These are phyloP conservation scores for Protomyctophum bolini DNA, from an alignment of 2,113 vertebrate genomes.

Conservation along the genomic window DNA sequence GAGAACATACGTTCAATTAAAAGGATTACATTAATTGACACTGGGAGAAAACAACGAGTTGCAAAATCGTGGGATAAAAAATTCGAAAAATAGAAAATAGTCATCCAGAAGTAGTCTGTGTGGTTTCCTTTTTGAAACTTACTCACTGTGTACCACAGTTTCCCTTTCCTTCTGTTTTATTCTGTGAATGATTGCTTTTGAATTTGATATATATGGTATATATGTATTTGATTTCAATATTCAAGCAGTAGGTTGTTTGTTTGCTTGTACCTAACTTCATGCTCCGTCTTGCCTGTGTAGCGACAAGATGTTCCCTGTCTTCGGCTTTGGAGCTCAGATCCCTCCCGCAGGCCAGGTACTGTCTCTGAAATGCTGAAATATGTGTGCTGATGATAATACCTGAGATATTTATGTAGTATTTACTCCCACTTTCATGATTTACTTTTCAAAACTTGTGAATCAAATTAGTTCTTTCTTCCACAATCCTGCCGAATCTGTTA, in stretches of 20 bases:
- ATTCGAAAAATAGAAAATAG: too few relatives aligned
- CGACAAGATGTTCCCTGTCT: constrained; percentile 97
- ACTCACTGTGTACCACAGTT: background rate
- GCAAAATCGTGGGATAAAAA: too few relatives aligned
- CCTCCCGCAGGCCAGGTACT: constrained; percentile 92
- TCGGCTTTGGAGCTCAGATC: constrained; percentile 96
- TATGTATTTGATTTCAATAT: background rate
- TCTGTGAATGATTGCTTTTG: too few relatives aligned
- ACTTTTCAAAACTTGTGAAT: background rate
- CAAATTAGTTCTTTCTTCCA: too few relatives aligned
- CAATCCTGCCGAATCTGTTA: background rate
- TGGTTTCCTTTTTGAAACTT: background rate
- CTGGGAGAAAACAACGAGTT: too few relatives aligned
- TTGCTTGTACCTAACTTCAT: background rate
- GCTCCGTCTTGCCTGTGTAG: constrained; percentile 63
- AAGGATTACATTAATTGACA: too few relatives aligned
- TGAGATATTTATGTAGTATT: background rate
- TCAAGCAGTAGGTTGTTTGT: background rate
- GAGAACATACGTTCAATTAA: too few relatives aligned
- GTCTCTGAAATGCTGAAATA: too few relatives aligned
- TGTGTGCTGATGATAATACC: too few relatives aligned
- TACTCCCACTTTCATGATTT: background rate
- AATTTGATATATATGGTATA: too few relatives aligned
- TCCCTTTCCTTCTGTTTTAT: background rate
- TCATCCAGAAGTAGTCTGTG: too few relatives aligned